Base-by-base conservation (phyloP, 1,140 invertebrate genomes). In the Calosoma granatense region DNA sequence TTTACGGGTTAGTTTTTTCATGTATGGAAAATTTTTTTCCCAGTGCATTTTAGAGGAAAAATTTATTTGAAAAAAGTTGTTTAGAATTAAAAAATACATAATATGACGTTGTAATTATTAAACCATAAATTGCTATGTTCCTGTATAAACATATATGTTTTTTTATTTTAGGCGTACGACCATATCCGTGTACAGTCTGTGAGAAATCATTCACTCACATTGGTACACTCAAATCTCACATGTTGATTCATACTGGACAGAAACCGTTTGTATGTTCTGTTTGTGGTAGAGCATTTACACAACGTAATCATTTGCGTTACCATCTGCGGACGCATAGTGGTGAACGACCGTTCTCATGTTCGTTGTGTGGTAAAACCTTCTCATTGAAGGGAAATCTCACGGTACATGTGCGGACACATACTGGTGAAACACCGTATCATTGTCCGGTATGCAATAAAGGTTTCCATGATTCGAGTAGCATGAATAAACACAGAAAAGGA, bases 251-350 rank as follows among this genome's bases (percentile, higher is more conserved):
- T 59, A 82, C 80, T 0, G 80, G 85, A 0, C 85, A 87, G 57
- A 79, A 82, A 55, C 86, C 88, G 0, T 88, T 84, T 64, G 76
- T 79, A 56, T 94, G 91, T 66, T 78, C 81, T 43, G 76, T 86
- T 1, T 94, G 90, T 65, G 77, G 78, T 0, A 83, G 82, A 59
- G 76, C 80, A 2, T 93, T 92, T 64, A 84, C 81, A 12, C 76
- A 86, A 2, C 76, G 79, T 12, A 80, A 81, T 1, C 76, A 87
- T 60, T 70, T 88, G 51, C 81, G 81, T 2, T 78, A 78, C 17
- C 86, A 90, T 65, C 69, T 80, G 6, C 72, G 80, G 26, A 80
- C 80, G 17, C 79, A 84, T 58, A 78, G 77, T 21, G 77, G 78
- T 22, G 76, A 81, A 60, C 78, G 84, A 6, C 81, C 78, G 0